Evolutionary conservation across 2,888 invertebrate genomes (phyloP).

Genomic region (Periphyllus acericola): DNA sequence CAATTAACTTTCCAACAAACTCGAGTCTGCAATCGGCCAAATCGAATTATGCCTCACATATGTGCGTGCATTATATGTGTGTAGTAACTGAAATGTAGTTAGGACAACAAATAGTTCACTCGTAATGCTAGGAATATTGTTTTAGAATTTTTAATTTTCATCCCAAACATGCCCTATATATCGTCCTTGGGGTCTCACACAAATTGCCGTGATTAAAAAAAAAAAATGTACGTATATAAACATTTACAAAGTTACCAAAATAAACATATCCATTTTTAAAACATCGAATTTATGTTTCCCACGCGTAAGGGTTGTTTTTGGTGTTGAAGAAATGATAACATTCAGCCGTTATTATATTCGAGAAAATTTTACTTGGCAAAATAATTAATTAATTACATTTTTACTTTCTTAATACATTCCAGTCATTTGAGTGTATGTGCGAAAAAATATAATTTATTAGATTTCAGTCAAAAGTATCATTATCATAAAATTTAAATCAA

Average conservation of each 20-base stretch:
- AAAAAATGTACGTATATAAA: neutral
- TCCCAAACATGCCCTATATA: neutral
- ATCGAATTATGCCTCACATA: slow-evolving; percentile 46
- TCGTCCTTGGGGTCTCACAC: slow-evolving; percentile 19
- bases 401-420: neutral
- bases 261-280: slow-evolving; percentile 33
- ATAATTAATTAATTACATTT: neutral
- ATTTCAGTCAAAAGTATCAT: neutral
- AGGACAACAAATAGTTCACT: slow-evolving; percentile 40
- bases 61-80: slow-evolving; percentile 19
- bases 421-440: neutral
- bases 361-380: neutral
- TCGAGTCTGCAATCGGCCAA: slow-evolving; percentile 51
- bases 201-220: slow-evolving; percentile 53
- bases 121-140: slow-evolving; percentile 41
- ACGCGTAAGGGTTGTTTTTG: neutral
- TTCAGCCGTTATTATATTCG: neutral
- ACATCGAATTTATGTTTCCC: slow-evolving; percentile 30
- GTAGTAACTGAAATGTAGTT: slow-evolving; percentile 46
- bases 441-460: neutral
- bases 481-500: neutral
- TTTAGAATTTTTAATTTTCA: slow-evolving; percentile 58
- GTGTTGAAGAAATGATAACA: slow-evolving; percentile 9
- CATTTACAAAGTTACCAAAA: slow-evolving; percentile 33
- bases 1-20: slow-evolving; percentile 54